Base-by-base conservation (phyloP, 2,113 vertebrate genomes). In the Turnix velox region DNA sequence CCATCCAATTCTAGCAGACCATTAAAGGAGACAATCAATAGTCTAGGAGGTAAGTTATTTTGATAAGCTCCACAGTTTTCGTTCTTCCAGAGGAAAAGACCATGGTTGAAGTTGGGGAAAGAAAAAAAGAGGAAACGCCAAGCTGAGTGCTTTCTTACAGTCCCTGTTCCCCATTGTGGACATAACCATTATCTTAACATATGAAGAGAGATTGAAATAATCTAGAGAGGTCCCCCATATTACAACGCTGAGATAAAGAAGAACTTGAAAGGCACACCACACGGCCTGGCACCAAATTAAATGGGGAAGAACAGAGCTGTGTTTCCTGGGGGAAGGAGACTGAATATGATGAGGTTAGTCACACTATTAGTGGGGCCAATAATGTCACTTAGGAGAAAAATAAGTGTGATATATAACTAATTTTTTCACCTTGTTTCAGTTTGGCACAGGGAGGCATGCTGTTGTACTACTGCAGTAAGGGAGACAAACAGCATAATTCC, bases 11-110 rank as follows among this genome's bases (percentile, higher is more conserved):
- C 84, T 95, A 90, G 87, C 16, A 0, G 93, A 84, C 95, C 48
- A 84, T 90, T 96, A 95, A 95, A 95, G 86, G 76, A 86, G 74
- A 93, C 90, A 95, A 95, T 95, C 94, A 95, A 96, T 93, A 94
- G 94, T 84, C 94, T 95, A 91, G 95, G 95, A 96, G 88, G 88
- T 95, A 87, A 96, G 94, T 93, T 92, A 96, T 96, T 96, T 94
- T 96, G 92, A 94, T 95, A 96, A 92, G 88, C 94, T 94, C 91
- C 66, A 42, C 10, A 77, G 92, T 89, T 90, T 92, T 96, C 42
- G 7, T 76, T 84, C 84, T 82, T 94, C 92, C 66, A 94, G 87
- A 95, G 80, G 77, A 90, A 90, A 91, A 92, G 82, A 92, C 86
- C n/a, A 45, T 11, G 65, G 94, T 68, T 96, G 92, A 94, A 92